Conservation (phyloP, 2,797 vertebrate species). For the Thripadectes ignobilis region DNA sequence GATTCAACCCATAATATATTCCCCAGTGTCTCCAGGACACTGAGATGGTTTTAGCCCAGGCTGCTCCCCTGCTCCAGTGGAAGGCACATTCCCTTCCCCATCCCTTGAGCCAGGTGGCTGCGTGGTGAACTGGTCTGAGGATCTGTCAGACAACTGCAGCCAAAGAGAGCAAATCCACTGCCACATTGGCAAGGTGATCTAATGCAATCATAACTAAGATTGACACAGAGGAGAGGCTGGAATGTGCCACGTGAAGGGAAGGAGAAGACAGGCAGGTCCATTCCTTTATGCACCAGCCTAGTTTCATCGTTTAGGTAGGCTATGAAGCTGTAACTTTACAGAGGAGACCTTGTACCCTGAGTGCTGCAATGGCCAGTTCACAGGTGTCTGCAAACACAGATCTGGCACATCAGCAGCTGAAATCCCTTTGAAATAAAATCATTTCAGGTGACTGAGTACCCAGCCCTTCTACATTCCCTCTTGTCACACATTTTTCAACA, state of each 20-base stretch:
- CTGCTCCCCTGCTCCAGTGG: neutral
- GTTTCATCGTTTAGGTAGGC: neutral
- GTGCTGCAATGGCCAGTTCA: neutral
- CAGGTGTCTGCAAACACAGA: neutral
- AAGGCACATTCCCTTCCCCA: accelerated
- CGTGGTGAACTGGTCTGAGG: neutral
- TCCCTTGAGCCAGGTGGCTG: neutral
- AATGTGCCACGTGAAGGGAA: neutral
- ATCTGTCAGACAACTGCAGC: neutral
- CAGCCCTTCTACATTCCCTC: neutral
- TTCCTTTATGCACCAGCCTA: accelerated
- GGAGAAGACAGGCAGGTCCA: neutral
- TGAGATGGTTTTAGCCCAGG: neutral
- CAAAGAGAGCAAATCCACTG: neutral
- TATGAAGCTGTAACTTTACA: neutral
- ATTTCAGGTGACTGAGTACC: neutral
- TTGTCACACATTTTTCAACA: neutral
- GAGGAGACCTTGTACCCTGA: accelerated
- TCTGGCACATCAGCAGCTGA: neutral
- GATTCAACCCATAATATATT: neutral
- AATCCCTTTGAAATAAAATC: neutral
- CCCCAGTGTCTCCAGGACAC: neutral
- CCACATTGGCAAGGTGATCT: neutral
- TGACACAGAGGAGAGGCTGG: neutral
- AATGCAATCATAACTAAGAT: neutral